phyloP scores from a whole-genome alignment of 2,888 invertebrate genomes.

The Luperina nickerlii region DNA sequence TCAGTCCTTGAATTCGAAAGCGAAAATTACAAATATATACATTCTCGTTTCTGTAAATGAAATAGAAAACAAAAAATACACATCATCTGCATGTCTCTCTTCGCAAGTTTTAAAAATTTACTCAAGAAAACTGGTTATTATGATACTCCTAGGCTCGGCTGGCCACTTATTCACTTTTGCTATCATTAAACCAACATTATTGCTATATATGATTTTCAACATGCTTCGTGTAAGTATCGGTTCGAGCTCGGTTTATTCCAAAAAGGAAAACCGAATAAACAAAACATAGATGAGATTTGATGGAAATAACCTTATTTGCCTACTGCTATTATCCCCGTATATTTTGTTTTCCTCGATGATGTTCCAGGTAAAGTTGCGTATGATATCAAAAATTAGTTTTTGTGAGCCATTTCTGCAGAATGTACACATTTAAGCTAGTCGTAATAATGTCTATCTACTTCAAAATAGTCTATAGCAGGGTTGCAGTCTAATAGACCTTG shows the following conservation, averaged over 20 bases:
- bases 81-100: conserved; percentile 30
- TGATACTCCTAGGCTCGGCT: conserved; percentile 29
- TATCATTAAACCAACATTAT: conserved; percentile 48
- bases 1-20: conserved; percentile 14
- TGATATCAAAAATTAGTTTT: conserved; percentile 25
- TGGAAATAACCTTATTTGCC: conserved; percentile 49
- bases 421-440: neutral
- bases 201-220: conserved; percentile 43
- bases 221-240: conserved; percentile 31
- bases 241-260: conserved; percentile 33
- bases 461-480: conserved; percentile 14
- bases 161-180: conserved; percentile 46
- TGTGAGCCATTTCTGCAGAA: conserved; percentile 7
- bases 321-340: conserved; percentile 43
- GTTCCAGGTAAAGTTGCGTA: conserved; percentile 20
- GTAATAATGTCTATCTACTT: conserved; percentile 16
- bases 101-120: conserved; percentile 23
- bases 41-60: conserved; percentile 18
- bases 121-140: conserved; percentile 39
- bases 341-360: conserved; percentile 37
- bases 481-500: conserved; percentile 9
- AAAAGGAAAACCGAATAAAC: conserved; percentile 50
- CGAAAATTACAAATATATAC: conserved; percentile 20
- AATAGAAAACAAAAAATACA: conserved; percentile 42
- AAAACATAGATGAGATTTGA: conserved; percentile 48